phyloP scores from a whole-genome alignment of 2,113 vertebrate species.

The Vireo altiloquus region DNA sequence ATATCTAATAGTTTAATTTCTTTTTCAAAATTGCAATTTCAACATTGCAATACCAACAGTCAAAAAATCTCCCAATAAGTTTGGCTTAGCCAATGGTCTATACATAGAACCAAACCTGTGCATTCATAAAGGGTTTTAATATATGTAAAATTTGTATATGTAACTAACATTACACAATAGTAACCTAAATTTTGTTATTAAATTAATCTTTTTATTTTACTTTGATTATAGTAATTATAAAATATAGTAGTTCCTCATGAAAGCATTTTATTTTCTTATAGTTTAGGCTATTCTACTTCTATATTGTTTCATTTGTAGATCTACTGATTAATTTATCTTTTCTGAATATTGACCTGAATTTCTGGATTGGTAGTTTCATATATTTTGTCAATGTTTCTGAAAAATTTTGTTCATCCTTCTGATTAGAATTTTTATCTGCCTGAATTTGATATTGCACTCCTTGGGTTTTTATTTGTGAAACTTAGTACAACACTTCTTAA shows the following conservation, averaged over 20 bases:
- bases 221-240: not conserved
- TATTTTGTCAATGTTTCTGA: not conserved
- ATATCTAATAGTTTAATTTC: not conserved
- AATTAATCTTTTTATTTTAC: not conserved
- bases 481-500: not conserved
- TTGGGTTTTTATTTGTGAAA: not conserved
- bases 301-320: not conserved
- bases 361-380: not conserved
- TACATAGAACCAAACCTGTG: not conserved
- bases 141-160: not conserved
- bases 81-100: not conserved
- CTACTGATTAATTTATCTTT: not conserved
- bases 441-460: not conserved
- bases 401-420: not conserved
- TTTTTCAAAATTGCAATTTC: not conserved
- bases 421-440: not conserved
- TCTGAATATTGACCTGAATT: not conserved
- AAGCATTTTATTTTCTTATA: not conserved
- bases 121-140: not conserved
- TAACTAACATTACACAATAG: not conserved
- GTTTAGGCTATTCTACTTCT: not conserved
- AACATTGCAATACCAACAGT: not conserved
- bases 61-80: not conserved
- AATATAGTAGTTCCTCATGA: not conserved
- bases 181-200: not conserved